Conservation (phyloP, 2,113 vertebrate species). For the Oreochromis niloticus region DNA sequence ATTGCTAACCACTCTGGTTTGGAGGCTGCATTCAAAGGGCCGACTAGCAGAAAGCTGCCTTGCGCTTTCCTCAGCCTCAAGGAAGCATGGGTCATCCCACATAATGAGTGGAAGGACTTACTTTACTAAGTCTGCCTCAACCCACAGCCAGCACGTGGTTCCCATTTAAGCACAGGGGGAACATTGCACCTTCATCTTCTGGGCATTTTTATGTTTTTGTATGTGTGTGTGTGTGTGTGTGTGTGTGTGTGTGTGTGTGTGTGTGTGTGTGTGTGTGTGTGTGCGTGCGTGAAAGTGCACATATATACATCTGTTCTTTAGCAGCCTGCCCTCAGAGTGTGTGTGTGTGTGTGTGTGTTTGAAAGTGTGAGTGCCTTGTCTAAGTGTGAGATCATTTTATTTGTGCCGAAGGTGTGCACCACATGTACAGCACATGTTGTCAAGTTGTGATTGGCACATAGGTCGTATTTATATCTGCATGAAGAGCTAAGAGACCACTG, state of each 20-base stretch:
- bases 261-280: slow-evolving; percentile 3
- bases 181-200: slow-evolving; percentile 56
- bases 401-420: slow-evolving; percentile 23
- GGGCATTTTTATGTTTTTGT: slow-evolving; percentile 43
- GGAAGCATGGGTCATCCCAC: slow-evolving; percentile 52
- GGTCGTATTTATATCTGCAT: slow-evolving; percentile 18
- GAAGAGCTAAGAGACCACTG: slow-evolving; percentile 5
- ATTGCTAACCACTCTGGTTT: slow-evolving; percentile 57
- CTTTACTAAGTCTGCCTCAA: slow-evolving; percentile 33
- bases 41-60: slow-evolving; percentile 12
- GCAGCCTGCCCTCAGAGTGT: neutral
- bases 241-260: neutral
- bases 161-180: slow-evolving; percentile 41
- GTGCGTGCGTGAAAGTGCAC: neutral
- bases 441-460: slow-evolving; percentile 43
- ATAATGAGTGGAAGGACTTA: slow-evolving; percentile 69
- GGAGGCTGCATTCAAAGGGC: slow-evolving; percentile 47
- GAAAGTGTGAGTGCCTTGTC: slow-evolving; percentile 18
- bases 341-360: neutral
- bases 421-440: slow-evolving; percentile 56
- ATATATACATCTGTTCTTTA: slow-evolving; percentile 39
- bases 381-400: slow-evolving; percentile 40
- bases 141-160: slow-evolving; percentile 54
- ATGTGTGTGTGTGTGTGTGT: too few relatives aligned
- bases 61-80: slow-evolving; percentile 13